These are phyloP conservation scores for Cosmorhoe ocellata DNA, from an alignment of 2,888 invertebrate species.

Conservation along the genomic window DNA sequence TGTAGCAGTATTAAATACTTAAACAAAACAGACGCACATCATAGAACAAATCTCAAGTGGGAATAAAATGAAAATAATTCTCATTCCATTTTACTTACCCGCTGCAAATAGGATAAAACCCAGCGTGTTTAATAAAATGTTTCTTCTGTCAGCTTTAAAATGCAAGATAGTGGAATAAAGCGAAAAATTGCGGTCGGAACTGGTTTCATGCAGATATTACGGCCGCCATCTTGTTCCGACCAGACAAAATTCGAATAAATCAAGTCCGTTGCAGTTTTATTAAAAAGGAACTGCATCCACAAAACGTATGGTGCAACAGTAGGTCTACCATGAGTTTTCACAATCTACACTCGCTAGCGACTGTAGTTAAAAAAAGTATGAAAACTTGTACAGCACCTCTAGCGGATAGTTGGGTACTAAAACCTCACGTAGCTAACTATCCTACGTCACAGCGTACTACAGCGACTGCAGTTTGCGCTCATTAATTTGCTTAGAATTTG, in stretches of 20 bases:
- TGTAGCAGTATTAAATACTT: neutral
- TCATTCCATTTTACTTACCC: slow-evolving; percentile 24
- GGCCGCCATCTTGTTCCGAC: slow-evolving; percentile 62
- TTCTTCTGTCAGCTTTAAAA: slow-evolving; percentile 46
- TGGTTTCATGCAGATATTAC: slow-evolving; percentile 64
- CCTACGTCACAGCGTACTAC: no score
- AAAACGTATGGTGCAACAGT: slow-evolving; percentile 36
- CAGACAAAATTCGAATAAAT: slow-evolving; percentile 69
- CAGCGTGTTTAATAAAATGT: slow-evolving; percentile 48
- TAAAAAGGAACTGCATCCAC: slow-evolving; percentile 53
- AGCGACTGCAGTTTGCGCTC: no score
- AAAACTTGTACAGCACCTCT: no score
- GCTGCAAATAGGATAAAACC: slow-evolving; percentile 30
- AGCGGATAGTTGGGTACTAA: no score
- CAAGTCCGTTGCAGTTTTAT: slow-evolving; percentile 62
- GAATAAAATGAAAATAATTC: slow-evolving; percentile 20
- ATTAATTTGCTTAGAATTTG: no score
- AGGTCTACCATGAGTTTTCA: no score
- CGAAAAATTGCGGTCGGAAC: slow-evolving; percentile 58
- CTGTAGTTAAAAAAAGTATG: no score
- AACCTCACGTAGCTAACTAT: no score
- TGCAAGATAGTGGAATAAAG: slow-evolving; percentile 54
- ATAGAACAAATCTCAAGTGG: neutral
- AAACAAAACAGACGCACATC: neutral
- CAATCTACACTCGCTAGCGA: no score